Percentiles rank a stretch among this genome's conserved stretches.
phyloP scores from a whole-genome alignment of 2,797 vertebrate species.

The Petrocephalus schoutedeni region DNA sequence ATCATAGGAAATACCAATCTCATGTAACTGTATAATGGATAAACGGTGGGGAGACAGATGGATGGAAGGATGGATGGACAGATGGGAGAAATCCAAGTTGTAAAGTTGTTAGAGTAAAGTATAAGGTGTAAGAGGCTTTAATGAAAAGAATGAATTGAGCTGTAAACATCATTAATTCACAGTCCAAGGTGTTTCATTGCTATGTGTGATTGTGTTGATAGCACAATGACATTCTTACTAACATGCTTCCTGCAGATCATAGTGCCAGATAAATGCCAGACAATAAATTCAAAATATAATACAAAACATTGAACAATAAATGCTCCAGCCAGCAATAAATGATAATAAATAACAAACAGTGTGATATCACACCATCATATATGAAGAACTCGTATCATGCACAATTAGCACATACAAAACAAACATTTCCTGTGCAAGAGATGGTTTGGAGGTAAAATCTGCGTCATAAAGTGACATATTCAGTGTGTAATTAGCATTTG shows the following conservation, averaged over 20 bases:
- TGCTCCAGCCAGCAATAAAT: background rate
- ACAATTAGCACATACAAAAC: background rate
- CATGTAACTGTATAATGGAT: background rate
- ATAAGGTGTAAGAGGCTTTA: background rate
- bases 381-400: background rate
- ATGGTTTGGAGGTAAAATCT: background rate
- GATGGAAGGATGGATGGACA: background rate
- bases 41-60: background rate
- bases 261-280: background rate
- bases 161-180: background rate
- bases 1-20: background rate
- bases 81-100: background rate
- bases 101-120: background rate
- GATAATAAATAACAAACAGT: background rate
- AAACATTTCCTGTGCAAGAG: background rate
- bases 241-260: background rate
- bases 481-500: background rate
- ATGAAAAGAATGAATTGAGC: background rate
- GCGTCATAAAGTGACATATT: background rate
- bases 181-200: background rate
- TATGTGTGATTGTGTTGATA: background rate
- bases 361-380: background rate
- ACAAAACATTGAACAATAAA: background rate
- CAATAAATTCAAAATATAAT: background rate
- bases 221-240: background rate